These are phyloP conservation scores for Chymomyza amoena DNA, from an alignment of 2,888 invertebrate genomes.

Conservation along the genomic window DNA sequence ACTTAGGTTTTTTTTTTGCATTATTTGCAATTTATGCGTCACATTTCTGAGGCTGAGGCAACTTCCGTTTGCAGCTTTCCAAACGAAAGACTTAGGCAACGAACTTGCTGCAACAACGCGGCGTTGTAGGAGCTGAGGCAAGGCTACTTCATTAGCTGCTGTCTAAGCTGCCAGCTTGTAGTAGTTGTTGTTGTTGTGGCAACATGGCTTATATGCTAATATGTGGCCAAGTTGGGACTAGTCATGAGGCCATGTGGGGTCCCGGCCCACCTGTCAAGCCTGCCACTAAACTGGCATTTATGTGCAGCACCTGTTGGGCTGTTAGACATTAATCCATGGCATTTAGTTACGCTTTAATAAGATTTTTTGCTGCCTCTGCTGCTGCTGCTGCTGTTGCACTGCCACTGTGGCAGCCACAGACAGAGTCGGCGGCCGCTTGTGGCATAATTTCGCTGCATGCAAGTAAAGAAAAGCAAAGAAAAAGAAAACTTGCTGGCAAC, in stretches of 20 bases:
- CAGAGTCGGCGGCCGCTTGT: constrained; percentile 7
- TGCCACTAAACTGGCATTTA: constrained; percentile 58
- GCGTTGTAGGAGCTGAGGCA: not conserved
- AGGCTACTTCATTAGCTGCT: constrained; percentile 48
- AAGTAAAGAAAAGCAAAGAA: constrained; percentile 30
- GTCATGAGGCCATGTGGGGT: constrained; percentile 44
- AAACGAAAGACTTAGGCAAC: constrained; percentile 34
- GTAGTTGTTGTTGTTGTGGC: constrained; percentile 4
- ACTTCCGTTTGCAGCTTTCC: constrained; percentile 16
- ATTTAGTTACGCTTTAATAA: constrained; percentile 71
- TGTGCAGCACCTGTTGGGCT: constrained; percentile 49
- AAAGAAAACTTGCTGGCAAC: constrained; percentile 14
- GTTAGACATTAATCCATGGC: constrained; percentile 67
- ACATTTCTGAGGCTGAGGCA: not conserved
- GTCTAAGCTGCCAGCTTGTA: not conserved
- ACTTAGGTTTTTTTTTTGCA: not conserved
- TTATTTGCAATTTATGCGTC: not conserved
- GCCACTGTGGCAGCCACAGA: constrained; percentile 3
- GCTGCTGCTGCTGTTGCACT: constrained; percentile 19
- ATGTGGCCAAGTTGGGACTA: constrained; percentile 5
- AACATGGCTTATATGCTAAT: constrained; percentile 50
- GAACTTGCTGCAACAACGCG: constrained; percentile 29
- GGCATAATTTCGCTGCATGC: constrained; percentile 15
- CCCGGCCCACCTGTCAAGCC: constrained; percentile 51
- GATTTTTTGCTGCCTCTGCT: constrained; percentile 39